These are phyloP conservation scores for Champsocephalus gunnari DNA, from an alignment of 2,797 vertebrate genomes.

Conservation along the genomic window DNA sequence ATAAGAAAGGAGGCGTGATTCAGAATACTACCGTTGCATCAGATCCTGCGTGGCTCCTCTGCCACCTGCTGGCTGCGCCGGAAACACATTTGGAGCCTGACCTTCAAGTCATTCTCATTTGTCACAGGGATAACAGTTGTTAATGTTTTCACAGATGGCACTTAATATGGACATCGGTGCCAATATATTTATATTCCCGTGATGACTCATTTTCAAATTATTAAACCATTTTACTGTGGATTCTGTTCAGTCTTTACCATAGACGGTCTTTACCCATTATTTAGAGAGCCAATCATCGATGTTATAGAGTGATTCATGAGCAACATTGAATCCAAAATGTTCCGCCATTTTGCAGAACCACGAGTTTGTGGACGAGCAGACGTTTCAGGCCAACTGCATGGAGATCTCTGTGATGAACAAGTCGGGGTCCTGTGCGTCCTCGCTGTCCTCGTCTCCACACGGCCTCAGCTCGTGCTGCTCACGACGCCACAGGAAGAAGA, in stretches of 20 bases:
- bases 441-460: conserved; percentile 87
- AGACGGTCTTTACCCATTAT: conserved; percentile 47
- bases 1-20: conserved; percentile 29
- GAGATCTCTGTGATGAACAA: conserved; percentile 92
- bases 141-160: conserved; percentile 80
- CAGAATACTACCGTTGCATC: conserved; percentile 5
- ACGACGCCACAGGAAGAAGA: conserved; percentile 93
- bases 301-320: conserved; percentile 60
- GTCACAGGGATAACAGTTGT: conserved; percentile 75
- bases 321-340: conserved; percentile 20
- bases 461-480: conserved; percentile 94
- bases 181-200: conserved; percentile 71
- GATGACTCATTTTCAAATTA: conserved; percentile 75
- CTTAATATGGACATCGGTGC: conserved; percentile 79
- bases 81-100: conserved; percentile 55
- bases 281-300: conserved; percentile 48
- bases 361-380: conserved; percentile 97
- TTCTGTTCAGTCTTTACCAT: conserved; percentile 60
- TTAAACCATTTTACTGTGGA: conserved; percentile 62
- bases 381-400: conserved; percentile 95
- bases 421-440: conserved; percentile 90
- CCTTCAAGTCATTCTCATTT: conserved; percentile 79
- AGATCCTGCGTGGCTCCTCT: conserved; percentile 39
- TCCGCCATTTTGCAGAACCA: conserved; percentile 88
- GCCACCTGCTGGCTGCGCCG: conserved; percentile 75